These are phyloP conservation scores for Aphaenogaster rudis DNA, from an alignment of 1,140 invertebrate species.

Conservation along the genomic window DNA sequence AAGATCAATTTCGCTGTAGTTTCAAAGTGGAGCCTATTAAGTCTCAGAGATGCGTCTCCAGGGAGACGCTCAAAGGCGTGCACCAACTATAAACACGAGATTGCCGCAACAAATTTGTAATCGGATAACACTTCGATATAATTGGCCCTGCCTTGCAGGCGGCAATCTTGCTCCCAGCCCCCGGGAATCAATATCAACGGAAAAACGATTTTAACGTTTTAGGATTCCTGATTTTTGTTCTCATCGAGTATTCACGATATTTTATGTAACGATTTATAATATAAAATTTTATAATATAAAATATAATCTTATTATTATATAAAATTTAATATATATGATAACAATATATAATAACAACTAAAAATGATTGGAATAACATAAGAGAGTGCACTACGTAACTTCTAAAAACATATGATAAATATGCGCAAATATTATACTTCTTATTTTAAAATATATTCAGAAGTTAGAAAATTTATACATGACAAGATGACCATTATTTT, in stretches of 20 bases:
- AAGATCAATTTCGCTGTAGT: conserved; percentile 75
- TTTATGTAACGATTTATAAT: background rate
- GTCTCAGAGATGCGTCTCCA: conserved; percentile 76
- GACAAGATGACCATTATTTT: background rate
- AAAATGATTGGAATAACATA: background rate
- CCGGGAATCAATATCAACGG: conserved; percentile 6
- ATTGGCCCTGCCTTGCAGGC: conserved; percentile 60
- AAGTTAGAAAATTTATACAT: background rate
- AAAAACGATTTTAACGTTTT: background rate
- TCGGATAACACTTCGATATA: conserved; percentile 74
- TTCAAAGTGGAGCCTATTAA: conserved; percentile 81
- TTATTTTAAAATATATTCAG: conserved; percentile 6
- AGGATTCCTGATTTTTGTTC: background rate
- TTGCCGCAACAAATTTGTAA: conserved; percentile 75
- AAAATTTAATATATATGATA: too few relatives aligned
- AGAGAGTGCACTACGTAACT: background rate
- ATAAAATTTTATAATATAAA: background rate
- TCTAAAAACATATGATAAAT: background rate
- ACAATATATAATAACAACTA: background rate
- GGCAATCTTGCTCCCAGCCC: background rate
- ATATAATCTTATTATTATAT: too few relatives aligned
- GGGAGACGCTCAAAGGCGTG: conserved; percentile 74
- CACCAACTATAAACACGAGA: conserved; percentile 73
- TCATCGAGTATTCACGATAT: background rate
- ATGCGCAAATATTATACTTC: background rate